These are phyloP conservation scores for Agrypnia vestita DNA, from an alignment of 1,140 invertebrate genomes.

Conservation along the genomic window DNA sequence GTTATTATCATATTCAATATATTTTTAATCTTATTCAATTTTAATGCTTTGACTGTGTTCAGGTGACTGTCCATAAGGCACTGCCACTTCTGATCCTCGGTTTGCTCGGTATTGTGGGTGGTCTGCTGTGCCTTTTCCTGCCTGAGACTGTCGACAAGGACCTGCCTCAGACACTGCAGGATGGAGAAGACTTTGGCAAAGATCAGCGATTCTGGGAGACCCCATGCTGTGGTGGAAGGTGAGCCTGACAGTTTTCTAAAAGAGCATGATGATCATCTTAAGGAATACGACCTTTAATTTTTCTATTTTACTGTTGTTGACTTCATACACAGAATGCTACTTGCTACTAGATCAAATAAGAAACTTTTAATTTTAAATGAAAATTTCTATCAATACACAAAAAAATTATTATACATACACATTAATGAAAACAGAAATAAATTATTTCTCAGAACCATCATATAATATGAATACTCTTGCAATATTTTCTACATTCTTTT, in stretches of 20 bases:
- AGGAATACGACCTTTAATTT: not conserved
- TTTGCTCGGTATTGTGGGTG: conserved; percentile 81
- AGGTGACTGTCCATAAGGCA: conserved; percentile 79
- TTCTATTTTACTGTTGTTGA: not conserved
- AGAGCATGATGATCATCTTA: not conserved
- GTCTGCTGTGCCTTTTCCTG: conserved; percentile 81
- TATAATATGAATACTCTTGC: too few species aligned
- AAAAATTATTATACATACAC: too few species aligned
- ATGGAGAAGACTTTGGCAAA: conserved; percentile 88
- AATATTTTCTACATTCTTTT: too few species aligned
- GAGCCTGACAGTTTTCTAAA: not conserved
- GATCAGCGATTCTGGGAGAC: conserved; percentile 85
- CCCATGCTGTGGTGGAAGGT: conserved; percentile 76
- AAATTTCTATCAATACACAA: not conserved
- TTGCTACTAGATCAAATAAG: not conserved
- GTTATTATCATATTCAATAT: not conserved
- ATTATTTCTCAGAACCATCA: too few species aligned
- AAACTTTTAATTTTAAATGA: not conserved
- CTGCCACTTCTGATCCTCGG: conserved; percentile 86
- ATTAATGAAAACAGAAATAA: too few species aligned
- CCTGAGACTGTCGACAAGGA: conserved; percentile 89
- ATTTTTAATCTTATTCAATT: not conserved
- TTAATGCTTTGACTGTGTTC: conserved; percentile 8
- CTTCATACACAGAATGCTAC: not conserved
- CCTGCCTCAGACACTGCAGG: conserved; percentile 86